Conservation (phyloP, 2,113 vertebrate genomes). For the Hyperopisus bebe region DNA sequence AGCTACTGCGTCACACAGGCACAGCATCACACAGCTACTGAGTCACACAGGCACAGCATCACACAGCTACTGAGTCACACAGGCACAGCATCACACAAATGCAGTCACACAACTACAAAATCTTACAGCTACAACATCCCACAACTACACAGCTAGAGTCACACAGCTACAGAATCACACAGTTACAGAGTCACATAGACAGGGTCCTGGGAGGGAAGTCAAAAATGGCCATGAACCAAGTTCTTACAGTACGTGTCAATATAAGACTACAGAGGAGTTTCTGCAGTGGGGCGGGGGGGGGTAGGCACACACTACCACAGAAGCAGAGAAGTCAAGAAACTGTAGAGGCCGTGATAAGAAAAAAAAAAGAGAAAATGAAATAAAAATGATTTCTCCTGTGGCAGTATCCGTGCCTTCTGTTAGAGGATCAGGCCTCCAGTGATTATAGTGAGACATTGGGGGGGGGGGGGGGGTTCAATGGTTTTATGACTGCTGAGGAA, state of each 20-base stretch:
- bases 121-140: neutral
- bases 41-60: neutral
- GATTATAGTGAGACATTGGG: neutral
- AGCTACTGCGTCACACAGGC: neutral
- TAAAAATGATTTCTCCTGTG: neutral
- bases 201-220: neutral
- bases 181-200: neutral
- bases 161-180: neutral
- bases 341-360: neutral
- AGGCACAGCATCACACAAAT: neutral
- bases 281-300: neutral
- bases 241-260: neutral
- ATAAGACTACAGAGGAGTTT: neutral
- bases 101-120: neutral
- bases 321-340: neutral
- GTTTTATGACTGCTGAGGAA: neutral
- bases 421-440: neutral
- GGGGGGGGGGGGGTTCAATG: too few species aligned
- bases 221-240: neutral
- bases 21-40: neutral
- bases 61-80: neutral
- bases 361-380: neutral
- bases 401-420: neutral
- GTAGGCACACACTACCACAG: neutral
- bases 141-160: too few species aligned